Evolutionary conservation across 1,140 invertebrate genomes (phyloP).

Genomic region (Nylanderia fulva): DNA sequence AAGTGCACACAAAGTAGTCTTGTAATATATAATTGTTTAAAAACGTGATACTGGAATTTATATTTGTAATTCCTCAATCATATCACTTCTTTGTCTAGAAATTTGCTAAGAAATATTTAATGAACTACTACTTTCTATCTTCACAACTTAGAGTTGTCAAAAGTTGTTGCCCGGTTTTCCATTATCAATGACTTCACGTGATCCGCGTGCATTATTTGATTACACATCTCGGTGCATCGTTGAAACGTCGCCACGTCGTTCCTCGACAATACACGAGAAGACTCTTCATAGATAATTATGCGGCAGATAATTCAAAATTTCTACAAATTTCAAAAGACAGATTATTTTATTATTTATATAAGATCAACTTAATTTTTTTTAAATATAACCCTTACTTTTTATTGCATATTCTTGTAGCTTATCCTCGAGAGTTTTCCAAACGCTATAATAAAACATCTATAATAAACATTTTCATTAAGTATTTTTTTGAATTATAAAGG

Average conservation of each 20-base stretch:
- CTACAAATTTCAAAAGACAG: constrained; percentile 75
- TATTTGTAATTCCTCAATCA: constrained; percentile 39
- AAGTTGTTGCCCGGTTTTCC: constrained; percentile 87
- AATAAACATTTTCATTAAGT: too few relatives aligned
- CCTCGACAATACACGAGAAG: constrained; percentile 84
- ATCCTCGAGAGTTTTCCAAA: too few relatives aligned
- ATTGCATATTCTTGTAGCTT: too few relatives aligned
- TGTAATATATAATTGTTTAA: constrained; percentile 8
- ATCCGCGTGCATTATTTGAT: constrained; percentile 87
- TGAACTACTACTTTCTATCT: constrained; percentile 20
- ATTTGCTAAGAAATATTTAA: constrained; percentile 46
- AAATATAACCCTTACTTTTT: too few relatives aligned
- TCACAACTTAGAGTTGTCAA: constrained; percentile 86
- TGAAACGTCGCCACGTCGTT: constrained; percentile 82
- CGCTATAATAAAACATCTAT: too few relatives aligned
- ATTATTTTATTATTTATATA: constrained; percentile 19
- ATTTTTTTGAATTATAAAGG: too few relatives aligned
- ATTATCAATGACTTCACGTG: constrained; percentile 88
- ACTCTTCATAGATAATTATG: constrained; percentile 85
- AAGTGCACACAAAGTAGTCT: constrained; percentile 44
- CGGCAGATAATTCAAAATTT: constrained; percentile 85
- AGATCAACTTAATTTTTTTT: too few relatives aligned
- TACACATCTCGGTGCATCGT: constrained; percentile 86
- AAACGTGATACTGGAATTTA: constrained; percentile 26
- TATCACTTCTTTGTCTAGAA: constrained; percentile 41